A percentile compares a stretch with the other conserved stretches of the same genome.
Conservation (phyloP, 2,797 vertebrate genomes). For the Pteronotus mesoamericanus region DNA sequence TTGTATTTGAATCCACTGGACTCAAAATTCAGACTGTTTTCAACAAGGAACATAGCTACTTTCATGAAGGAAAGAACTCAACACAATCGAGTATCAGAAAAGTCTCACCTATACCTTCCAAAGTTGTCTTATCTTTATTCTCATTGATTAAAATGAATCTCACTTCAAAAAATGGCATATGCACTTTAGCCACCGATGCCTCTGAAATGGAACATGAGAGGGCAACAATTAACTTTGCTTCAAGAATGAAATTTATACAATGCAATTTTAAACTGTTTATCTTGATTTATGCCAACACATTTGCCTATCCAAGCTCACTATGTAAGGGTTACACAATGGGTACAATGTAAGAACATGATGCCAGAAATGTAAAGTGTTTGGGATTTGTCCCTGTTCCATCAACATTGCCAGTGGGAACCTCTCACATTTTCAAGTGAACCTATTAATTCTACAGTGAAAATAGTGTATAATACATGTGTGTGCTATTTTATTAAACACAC, state of each 20-base stretch:
- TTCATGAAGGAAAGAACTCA: background rate
- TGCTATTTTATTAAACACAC: background rate
- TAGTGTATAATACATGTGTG: background rate
- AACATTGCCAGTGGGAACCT: background rate
- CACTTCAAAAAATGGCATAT: background rate
- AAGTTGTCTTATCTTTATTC: background rate
- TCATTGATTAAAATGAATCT: background rate
- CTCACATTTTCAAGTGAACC: background rate
- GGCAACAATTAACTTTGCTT: background rate
- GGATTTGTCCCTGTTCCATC: background rate
- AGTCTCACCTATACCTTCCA: background rate
- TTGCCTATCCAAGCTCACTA: background rate
- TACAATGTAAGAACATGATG: background rate
- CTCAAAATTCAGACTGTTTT: background rate
- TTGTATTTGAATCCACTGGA: background rate
- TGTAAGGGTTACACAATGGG: accelerated
- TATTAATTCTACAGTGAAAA: background rate
- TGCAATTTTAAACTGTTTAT: background rate
- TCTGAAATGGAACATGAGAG: background rate
- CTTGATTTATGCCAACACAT: background rate
- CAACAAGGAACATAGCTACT: background rate
- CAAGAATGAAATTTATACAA: background rate
- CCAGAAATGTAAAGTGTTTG: background rate
- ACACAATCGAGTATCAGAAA: background rate
- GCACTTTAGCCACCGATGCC: background rate